Conservation (phyloP, 1,140 invertebrate genomes). For the Bombus difficillimus region DNA sequence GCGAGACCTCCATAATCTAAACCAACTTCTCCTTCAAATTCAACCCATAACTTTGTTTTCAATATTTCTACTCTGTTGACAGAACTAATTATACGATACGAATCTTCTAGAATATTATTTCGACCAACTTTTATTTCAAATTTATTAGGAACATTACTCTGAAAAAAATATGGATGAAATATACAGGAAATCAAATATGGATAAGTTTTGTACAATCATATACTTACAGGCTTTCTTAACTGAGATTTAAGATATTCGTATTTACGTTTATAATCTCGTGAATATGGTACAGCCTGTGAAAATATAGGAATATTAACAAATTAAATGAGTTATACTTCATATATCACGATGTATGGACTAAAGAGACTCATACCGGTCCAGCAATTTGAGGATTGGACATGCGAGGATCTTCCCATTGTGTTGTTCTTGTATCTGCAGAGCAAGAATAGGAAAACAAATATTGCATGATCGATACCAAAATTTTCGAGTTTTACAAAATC, state of each 20-base stretch:
- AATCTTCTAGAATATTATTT: constrained; percentile 97
- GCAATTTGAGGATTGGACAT: constrained; percentile 98
- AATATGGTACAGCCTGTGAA: constrained; percentile 95
- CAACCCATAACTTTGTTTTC: constrained; percentile 99
- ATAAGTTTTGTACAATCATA: neutral
- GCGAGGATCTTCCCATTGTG: constrained; percentile 99
- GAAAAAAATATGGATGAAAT: constrained; percentile 67
- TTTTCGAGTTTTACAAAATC: neutral
- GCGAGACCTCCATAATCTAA: constrained; percentile 98
- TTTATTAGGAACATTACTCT: constrained; percentile 98
- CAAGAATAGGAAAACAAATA: constrained; percentile 37
- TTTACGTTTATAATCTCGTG: constrained; percentile 99
- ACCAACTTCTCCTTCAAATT: constrained; percentile 98
- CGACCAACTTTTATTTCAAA: constrained; percentile 97
- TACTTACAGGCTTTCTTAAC: constrained; percentile 95
- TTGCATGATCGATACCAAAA: neutral
- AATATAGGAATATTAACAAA: neutral
- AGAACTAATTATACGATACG: constrained; percentile 94
- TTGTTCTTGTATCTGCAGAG: constrained; percentile 93
- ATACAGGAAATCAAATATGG: neutral
- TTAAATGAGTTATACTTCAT: neutral
- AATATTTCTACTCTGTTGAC: constrained; percentile 93
- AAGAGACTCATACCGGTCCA: constrained; percentile 86
- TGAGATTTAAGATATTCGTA: constrained; percentile 99
- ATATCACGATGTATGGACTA: neutral